Base-by-base conservation (phyloP, 1,140 invertebrate genomes). In the Sarcophaga bullata region DNA sequence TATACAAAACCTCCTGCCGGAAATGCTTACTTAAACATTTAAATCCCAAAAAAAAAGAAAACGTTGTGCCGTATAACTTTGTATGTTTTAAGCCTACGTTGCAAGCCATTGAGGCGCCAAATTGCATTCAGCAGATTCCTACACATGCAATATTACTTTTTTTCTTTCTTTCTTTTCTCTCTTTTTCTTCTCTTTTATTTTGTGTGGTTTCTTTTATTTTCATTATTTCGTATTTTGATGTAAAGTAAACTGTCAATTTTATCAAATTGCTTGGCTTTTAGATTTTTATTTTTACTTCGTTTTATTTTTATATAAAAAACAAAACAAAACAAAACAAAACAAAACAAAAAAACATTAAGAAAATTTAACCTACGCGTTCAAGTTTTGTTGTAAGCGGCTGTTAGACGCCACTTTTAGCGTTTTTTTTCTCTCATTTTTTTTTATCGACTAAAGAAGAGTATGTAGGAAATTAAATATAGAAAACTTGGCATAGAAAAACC, bases 21-120 rank as follows among this genome's bases (percentile, higher is more conserved):
- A 78, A 78, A 78, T 78, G 75, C 75, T 78, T 78, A 78, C 75
- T 78, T 78, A 78, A 78, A 50, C 19, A 78, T 19, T 52, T 78
- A 68, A 68, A 68, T 68, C 15, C 11, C 15, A 58, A 19, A 25
- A 62, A 62, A 62, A 1, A 68, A 25, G 19, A 68, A 68, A 68
- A 37, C 25, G n/a, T 19, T 25, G 17, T 72, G 17, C 37, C 37
- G 62, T 72, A 9, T 19, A 19, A 17, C n/a, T 78, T 50, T 78
- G 17, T 8, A 68, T 68, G 62, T 58, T 58, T 68, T 19, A 78
- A 78, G 49, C 75, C 75, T 78, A 78, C 75, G 19, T 78, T 78
- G 75, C 75, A 78, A 78, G 75, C 75, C 75, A 78, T 78, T 52
- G n/a, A 52, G 75, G 75, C 75, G 75, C 75, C 75, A 78, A 78